Base-by-base conservation (phyloP, 2,888 invertebrate species). In the Celastrina argiolus region DNA sequence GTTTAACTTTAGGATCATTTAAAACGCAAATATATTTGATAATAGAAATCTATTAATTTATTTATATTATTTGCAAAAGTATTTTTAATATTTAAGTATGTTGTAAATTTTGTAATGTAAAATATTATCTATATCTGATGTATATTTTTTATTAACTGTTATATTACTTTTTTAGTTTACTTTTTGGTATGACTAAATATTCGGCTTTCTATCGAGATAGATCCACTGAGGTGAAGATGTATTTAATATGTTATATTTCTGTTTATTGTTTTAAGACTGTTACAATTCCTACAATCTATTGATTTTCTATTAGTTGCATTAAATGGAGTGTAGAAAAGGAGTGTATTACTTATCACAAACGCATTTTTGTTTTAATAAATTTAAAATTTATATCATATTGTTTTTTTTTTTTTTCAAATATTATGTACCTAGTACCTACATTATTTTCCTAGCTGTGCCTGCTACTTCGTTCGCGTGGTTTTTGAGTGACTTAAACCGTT, bases 331-430 rank as follows among this genome's bases (percentile, higher is more conserved):
- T n/a, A 45, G 8, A 16, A 16, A 16, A 3, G 8, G 45, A 18
- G 18, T 8, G 18, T 45, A 18, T 18, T 18, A 56, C 3, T 12
- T n/a, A 58, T 16, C 28, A 16, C 8, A 58, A 56, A 58, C 34
- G 34, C 8, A 34, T 56, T 31, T 36, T 59, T 59, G 59, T 59
- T 59, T 22, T 59, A 59, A 34, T 59, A 59, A 59, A 59, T 59
- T 59, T 34, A n/a, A 31, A 59, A 34, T 22, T 3, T 16, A 59
- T 34, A 18, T n/a, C 12, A 58, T 3, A 8, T 36, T 59, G n/a
- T 36, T 34, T 59, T n/a, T n/a, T n/a, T n/a, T n/a, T n/a, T n/a
- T n/a, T n/a, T n/a, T n/a, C n/a, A n/a, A n/a, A n/a, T n/a, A n/a
- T n/a, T n/a, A n/a, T n/a, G n/a, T n/a, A n/a, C n/a, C n/a, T n/a